Evolutionary conservation across 2,888 invertebrate genomes (phyloP).

Genomic region (Elysia crispata): DNA sequence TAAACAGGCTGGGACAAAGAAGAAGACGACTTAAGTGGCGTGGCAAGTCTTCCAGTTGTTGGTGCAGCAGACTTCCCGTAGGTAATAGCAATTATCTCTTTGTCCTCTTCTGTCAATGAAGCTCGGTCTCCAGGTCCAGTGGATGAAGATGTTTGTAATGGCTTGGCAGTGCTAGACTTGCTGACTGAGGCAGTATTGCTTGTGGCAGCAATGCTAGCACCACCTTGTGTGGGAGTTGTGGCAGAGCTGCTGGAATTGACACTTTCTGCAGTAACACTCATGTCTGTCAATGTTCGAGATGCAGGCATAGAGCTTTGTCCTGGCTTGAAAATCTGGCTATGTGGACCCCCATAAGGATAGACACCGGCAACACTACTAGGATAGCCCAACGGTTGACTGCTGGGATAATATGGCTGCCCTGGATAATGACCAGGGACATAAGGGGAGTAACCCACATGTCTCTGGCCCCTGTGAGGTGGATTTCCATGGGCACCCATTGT

Average conservation of each 20-base stretch:
- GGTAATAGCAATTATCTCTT: constrained; percentile 46
- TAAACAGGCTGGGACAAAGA: constrained; percentile 26
- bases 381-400: neutral
- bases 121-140: constrained; percentile 25
- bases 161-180: constrained; percentile 1
- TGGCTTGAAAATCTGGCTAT: neutral
- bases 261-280: constrained; percentile 21
- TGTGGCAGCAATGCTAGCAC: constrained; percentile 4
- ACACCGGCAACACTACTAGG: constrained; percentile 14
- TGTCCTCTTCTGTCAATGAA: constrained; percentile 44
- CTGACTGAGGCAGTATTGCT: constrained; percentile 6
- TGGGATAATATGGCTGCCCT: neutral
- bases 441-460: constrained; percentile 16
- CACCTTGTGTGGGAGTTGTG: neutral
- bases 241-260: neutral
- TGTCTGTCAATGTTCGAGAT: constrained; percentile 43
- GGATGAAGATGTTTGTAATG: neutral
- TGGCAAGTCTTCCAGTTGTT: neutral
- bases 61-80: constrained; percentile 19
- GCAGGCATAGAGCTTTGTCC: constrained; percentile 27
- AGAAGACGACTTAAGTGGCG: constrained; percentile 22
- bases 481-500: neutral
- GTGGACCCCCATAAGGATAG: neutral
- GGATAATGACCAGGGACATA: constrained; percentile 33
- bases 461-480: constrained; percentile 6